Evolutionary conservation across 1,140 invertebrate species (phyloP), one percentile per base, ranked within the genome.

Genomic region (Drosophila mauritiana): DNA sequence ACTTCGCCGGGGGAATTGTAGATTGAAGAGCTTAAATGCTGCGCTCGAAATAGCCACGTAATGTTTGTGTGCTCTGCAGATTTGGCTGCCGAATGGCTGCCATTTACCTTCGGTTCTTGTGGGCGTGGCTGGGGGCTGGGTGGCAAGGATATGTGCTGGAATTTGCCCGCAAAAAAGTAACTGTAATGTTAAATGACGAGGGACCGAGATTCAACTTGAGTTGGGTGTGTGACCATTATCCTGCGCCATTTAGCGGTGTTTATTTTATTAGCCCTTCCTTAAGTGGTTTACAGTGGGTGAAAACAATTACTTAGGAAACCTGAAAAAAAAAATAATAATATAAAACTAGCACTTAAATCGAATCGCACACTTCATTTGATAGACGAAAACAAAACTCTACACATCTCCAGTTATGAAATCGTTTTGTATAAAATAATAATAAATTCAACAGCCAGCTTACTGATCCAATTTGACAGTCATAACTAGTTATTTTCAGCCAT

Each of bases 1-100:
- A 67, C 53, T 20, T 67, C 73, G 53, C 53, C 63, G 53, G 56
- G 67, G 70, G 64, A 77, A 77, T 89, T 80, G 67, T 62, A 55
- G 73, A 65, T 70, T 75, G 52, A 80, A 84, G 86, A 73, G 77
- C 84, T 89, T 86, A 86, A 86, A 83, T 83, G 77, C 59, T 79
- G 36, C 79, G 78, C 76, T 83, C 67, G 70, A 89, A 88, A 89
- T 84, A 88, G 84, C 84, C 69, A 80, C 77, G 82, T 80, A 84
- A 80, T 89, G 73, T 89, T 84, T 88, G 84, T 89, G 80, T 84
- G 80, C 73, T 48, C 43, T 53, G 52, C 67, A 74, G 84, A 89
- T 80, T 88, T 86, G 48, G 58, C 49, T 53, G 20, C 45, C 57
- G 45, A 80, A 73, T 58, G 82, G 43, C 67, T 48, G 40, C 40